phyloP scores from a whole-genome alignment of 1,140 invertebrate genomes.

The Popillia japonica region DNA sequence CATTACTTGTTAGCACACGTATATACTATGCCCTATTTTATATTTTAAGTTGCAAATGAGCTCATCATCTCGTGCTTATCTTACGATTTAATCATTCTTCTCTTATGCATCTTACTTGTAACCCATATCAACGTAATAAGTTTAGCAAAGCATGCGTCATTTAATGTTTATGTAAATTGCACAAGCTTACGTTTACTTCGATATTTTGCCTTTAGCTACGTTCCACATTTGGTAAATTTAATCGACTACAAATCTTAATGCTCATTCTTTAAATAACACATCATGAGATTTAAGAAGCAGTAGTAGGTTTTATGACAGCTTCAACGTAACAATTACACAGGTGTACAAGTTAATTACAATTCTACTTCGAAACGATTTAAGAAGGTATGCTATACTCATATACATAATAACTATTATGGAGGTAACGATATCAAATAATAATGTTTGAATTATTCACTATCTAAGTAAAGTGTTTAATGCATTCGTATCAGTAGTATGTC shows the following conservation, averaged over 20 bases:
- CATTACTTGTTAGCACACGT: too few relatives aligned
- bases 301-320: constrained; percentile 19
- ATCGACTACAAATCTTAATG: constrained; percentile 18
- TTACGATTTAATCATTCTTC: too few relatives aligned
- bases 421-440: too few relatives aligned
- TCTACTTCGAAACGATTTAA: not conserved
- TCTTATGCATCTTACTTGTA: too few relatives aligned
- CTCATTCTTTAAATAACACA: constrained; percentile 24
- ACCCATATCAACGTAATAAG: not conserved
- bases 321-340: not conserved
- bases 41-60: too few relatives aligned
- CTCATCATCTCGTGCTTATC: too few relatives aligned
- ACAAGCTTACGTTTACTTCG: not conserved
- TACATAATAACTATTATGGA: too few relatives aligned
- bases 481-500: too few relatives aligned
- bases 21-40: too few relatives aligned
- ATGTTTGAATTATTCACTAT: too few relatives aligned
- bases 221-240: constrained; percentile 24
- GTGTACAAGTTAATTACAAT: constrained; percentile 22
- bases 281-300: not conserved
- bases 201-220: not conserved
- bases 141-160: not conserved
- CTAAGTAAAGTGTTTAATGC: too few relatives aligned
- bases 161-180: not conserved
- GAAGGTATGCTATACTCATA: too few relatives aligned